phyloP scores from a whole-genome alignment of 37 sponge, comb jelly and placozoan genomes.

The Eunapius fragilis region DNA sequence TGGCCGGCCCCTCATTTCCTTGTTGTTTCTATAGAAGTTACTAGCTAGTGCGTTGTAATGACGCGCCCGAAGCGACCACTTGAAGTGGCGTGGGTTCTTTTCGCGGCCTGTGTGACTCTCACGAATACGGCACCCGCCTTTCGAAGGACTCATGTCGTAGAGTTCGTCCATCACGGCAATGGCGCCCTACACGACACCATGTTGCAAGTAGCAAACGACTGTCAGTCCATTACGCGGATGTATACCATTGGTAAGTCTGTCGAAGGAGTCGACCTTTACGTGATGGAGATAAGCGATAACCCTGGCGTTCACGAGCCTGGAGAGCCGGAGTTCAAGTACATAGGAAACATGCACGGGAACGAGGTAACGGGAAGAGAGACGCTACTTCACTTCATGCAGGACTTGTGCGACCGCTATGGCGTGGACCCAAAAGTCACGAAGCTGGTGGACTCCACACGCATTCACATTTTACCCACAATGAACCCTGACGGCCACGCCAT shows the following conservation, averaged over 20 bases:
- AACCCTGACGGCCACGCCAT: constrained; percentile 93
- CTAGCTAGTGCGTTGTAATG: too few relatives aligned
- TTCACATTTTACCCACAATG: constrained; percentile 96
- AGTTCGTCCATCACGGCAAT: constrained; percentile 75
- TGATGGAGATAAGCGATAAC: constrained; percentile 85
- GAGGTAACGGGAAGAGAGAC: constrained; percentile 96
- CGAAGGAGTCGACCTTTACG: constrained; percentile 54
- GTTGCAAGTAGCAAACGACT: constrained; percentile 20
- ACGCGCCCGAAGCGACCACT: neutral
- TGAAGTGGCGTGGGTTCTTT: neutral
- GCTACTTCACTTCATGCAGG: constrained; percentile 80
- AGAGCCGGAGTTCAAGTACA: constrained; percentile 96
- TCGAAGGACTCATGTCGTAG: constrained; percentile 24
- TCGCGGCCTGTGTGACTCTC: neutral
- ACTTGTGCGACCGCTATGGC: constrained; percentile 85
- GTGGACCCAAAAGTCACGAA: constrained; percentile 51
- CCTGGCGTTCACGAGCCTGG: constrained; percentile 90
- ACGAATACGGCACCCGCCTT: neutral
- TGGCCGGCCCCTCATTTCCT: neutral
- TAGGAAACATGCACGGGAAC: constrained; percentile 99
- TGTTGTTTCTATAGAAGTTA: neutral
- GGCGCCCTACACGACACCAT: constrained; percentile 45
- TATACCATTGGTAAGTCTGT: constrained; percentile 85
- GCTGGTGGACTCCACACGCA: constrained; percentile 83
- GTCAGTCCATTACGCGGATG: constrained; percentile 75